Evolutionary conservation across 1,140 invertebrate species (phyloP).

Genomic region (Formica exsecta): DNA sequence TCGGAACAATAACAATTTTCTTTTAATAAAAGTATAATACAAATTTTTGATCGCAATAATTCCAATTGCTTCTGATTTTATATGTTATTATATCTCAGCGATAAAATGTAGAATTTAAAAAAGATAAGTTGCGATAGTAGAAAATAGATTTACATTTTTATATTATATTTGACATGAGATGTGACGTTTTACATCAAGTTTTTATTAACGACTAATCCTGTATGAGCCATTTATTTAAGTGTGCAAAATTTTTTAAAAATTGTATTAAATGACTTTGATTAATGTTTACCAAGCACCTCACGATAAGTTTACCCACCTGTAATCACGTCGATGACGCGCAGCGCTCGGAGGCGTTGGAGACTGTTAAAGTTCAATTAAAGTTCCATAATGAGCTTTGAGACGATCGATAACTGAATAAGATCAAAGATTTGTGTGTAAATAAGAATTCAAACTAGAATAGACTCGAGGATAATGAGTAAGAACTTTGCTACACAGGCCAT

Average conservation of each 20-base stretch:
- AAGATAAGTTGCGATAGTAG: neutral
- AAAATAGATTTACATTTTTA: neutral
- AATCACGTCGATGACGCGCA: neutral
- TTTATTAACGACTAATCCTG: neutral
- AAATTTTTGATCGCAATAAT: neutral
- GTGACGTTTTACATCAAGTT: neutral
- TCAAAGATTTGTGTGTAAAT: conserved; percentile 19
- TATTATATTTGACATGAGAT: neutral
- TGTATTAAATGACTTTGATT: conserved; percentile 24
- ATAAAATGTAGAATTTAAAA: neutral
- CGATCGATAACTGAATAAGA: conserved; percentile 23
- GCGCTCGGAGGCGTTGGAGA: neutral
- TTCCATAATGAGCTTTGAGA: conserved; percentile 39
- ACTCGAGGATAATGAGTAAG: neutral
- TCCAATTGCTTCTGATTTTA: neutral
- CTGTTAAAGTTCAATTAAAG: conserved; percentile 36
- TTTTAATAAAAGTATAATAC: neutral
- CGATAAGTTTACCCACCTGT: conserved; percentile 14
- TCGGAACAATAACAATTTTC: neutral
- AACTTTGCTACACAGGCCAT: neutral
- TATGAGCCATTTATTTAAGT: conserved; percentile 12
- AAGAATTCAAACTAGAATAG: neutral
- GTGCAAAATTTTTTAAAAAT: neutral
- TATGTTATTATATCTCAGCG: neutral
- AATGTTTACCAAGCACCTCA: neutral